Conservation (phyloP, 1,140 invertebrate genomes). For the Zophobas morio region DNA sequence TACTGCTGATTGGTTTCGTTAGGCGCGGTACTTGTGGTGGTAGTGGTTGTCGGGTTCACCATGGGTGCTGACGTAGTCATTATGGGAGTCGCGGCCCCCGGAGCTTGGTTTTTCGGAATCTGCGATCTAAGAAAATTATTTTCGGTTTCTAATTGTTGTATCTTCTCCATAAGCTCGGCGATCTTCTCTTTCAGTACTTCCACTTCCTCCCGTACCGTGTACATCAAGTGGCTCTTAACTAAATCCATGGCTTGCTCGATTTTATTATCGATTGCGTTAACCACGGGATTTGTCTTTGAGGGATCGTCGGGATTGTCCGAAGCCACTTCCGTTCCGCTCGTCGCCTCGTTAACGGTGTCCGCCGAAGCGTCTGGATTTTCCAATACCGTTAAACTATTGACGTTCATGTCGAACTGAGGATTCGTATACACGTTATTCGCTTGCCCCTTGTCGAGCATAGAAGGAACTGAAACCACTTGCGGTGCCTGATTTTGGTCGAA, state of each 20-base stretch:
- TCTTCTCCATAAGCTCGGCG: slow-evolving; percentile 74
- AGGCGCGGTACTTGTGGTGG: slow-evolving; percentile 8
- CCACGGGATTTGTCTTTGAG: slow-evolving; percentile 65
- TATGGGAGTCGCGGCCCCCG: slow-evolving; percentile 11
- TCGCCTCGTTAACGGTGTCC: slow-evolving; percentile 54
- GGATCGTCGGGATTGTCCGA: slow-evolving; percentile 62
- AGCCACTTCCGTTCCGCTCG: slow-evolving; percentile 51
- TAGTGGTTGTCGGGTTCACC: slow-evolving; percentile 19
- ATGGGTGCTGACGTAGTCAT: slow-evolving; percentile 18
- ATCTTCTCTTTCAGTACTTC: slow-evolving; percentile 80
- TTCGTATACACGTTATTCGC: slow-evolving; percentile 63
- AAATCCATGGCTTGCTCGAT: slow-evolving; percentile 82
- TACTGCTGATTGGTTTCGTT: slow-evolving; percentile 36
- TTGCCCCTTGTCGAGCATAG: slow-evolving; percentile 55
- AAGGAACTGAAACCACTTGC: slow-evolving; percentile 45
- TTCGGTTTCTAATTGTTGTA: slow-evolving; percentile 75
- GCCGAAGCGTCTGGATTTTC: slow-evolving; percentile 54
- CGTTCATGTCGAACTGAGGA: slow-evolving; percentile 62
- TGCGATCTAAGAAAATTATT: slow-evolving; percentile 69
- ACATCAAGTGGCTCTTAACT: slow-evolving; percentile 81
- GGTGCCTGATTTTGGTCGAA: slow-evolving; percentile 44
- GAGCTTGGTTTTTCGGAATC: slow-evolving; percentile 61
- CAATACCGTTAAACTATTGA: slow-evolving; percentile 60
- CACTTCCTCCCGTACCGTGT: slow-evolving; percentile 80
- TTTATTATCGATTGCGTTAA: slow-evolving; percentile 77